These are phyloP conservation scores for Micropterix aruncella DNA, from an alignment of 2,888 invertebrate species.

Conservation along the genomic window DNA sequence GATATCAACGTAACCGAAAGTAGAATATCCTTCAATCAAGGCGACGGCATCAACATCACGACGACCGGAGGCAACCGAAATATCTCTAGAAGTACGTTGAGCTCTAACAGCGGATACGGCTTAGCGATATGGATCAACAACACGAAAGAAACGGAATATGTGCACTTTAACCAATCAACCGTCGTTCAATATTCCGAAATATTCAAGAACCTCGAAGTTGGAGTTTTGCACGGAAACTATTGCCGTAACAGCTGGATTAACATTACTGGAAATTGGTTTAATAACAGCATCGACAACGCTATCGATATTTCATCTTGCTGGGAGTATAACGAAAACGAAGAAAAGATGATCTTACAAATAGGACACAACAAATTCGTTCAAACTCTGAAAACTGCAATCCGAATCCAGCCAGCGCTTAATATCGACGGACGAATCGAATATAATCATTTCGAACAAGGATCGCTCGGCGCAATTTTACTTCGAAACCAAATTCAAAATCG, in stretches of 20 bases:
- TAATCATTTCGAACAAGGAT: slow-evolving; percentile 76
- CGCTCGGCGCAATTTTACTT: slow-evolving; percentile 71
- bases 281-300: slow-evolving; percentile 62
- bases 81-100: slow-evolving; percentile 72
- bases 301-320: slow-evolving; percentile 78
- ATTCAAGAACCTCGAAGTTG: slow-evolving; percentile 74
- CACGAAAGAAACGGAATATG: slow-evolving; percentile 61
- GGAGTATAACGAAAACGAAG: slow-evolving; percentile 36
- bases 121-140: slow-evolving; percentile 84
- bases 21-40: slow-evolving; percentile 77
- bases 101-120: slow-evolving; percentile 81
- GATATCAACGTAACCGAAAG: slow-evolving; percentile 90
- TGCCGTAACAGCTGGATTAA: slow-evolving; percentile 78
- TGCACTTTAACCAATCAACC: slow-evolving; percentile 73
- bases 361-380: slow-evolving; percentile 75
- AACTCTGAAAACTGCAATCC: slow-evolving; percentile 60
- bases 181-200: slow-evolving; percentile 79
- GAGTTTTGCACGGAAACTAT: slow-evolving; percentile 85
- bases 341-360: slow-evolving; percentile 53
- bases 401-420: slow-evolving; percentile 72
- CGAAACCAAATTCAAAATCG: slow-evolving; percentile 54
- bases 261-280: slow-evolving; percentile 84
- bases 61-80: slow-evolving; percentile 90
- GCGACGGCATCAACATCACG: slow-evolving; percentile 91
- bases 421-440: slow-evolving; percentile 66